Evolutionary conservation across 2,113 vertebrate genomes (phyloP).

Genomic region (Collichthys lucidus): DNA sequence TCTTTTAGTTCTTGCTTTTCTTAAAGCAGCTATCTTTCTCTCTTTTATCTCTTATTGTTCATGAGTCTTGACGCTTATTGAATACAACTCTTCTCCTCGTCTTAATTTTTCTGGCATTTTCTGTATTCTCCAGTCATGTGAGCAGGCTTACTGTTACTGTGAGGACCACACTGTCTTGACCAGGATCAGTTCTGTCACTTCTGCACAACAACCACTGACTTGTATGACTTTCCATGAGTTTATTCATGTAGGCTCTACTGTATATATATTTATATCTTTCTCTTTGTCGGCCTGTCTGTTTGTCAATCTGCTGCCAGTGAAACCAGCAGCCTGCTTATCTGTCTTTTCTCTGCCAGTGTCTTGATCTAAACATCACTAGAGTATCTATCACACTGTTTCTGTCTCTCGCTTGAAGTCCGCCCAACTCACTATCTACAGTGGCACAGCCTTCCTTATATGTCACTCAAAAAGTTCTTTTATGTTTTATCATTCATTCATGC

Average conservation of each 20-base stretch:
- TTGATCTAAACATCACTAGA: conserved; percentile 70
- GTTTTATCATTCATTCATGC: conserved; percentile 53
- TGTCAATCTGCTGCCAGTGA: conserved; percentile 57
- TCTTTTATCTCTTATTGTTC: conserved; percentile 32
- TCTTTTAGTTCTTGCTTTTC: conserved; percentile 17
- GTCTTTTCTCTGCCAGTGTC: conserved; percentile 51
- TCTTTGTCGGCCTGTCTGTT: conserved; percentile 37
- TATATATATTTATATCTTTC: conserved; percentile 44
- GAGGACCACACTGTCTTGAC: neutral
- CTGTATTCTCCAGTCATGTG: neutral
- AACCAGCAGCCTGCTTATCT: conserved; percentile 52
- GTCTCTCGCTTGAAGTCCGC: conserved; percentile 60
- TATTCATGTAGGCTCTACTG: conserved; percentile 5
- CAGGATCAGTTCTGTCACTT: neutral
- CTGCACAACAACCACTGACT: neutral
- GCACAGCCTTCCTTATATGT: conserved; percentile 63
- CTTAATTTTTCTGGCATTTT: neutral
- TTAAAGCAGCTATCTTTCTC: conserved; percentile 35
- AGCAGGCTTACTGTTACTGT: conserved; percentile 10
- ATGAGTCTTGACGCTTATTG: conserved; percentile 8
- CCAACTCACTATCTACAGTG: conserved; percentile 71
- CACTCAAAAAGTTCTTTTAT: conserved; percentile 71
- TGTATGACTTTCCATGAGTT: conserved; percentile 10
- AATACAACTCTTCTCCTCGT: neutral
- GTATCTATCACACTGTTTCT: conserved; percentile 64